Conservation (phyloP, 2,888 invertebrate genomes). For the Drosophila eohydei region DNA sequence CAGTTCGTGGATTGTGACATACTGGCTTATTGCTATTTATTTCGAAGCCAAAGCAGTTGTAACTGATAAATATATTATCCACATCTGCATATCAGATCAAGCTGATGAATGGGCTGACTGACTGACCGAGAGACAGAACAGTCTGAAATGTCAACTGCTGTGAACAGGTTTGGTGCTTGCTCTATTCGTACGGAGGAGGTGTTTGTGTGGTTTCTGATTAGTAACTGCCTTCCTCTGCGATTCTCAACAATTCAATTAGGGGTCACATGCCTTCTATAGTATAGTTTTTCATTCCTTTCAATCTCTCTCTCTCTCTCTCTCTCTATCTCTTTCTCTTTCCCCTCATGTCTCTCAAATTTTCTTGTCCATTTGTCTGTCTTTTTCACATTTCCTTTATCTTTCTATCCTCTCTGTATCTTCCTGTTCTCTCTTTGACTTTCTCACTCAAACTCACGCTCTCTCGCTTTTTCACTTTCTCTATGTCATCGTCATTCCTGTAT, state of each 20-base stretch:
- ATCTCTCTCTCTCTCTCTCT: background rate
- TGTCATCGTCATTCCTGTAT: too few relatives aligned
- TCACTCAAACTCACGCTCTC: too few relatives aligned
- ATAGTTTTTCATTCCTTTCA: too few relatives aligned
- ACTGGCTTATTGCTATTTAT: background rate
- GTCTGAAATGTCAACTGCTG: background rate
- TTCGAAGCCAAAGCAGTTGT: background rate
- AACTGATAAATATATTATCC: background rate
- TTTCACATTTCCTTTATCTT: too few relatives aligned
- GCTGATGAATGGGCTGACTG: background rate
- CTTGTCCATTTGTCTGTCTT: too few relatives aligned
- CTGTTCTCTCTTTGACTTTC: background rate
- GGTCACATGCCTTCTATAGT: background rate
- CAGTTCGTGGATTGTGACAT: constrained; percentile 1
- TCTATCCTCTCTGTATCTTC: too few relatives aligned
- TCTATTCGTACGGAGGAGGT: background rate
- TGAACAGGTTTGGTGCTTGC: background rate
- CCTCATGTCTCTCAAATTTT: background rate
- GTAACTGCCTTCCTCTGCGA: background rate
- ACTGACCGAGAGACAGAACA: background rate
- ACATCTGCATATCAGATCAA: background rate
- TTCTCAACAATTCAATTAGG: background rate
- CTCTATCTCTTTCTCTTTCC: background rate
- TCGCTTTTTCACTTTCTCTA: background rate
- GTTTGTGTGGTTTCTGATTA: background rate